A percentile compares a stretch with the other conserved stretches of the same genome.
Conservation (phyloP, 37 sponge, comb jelly and placozoan genomes). For the Beroe forskalii region DNA sequence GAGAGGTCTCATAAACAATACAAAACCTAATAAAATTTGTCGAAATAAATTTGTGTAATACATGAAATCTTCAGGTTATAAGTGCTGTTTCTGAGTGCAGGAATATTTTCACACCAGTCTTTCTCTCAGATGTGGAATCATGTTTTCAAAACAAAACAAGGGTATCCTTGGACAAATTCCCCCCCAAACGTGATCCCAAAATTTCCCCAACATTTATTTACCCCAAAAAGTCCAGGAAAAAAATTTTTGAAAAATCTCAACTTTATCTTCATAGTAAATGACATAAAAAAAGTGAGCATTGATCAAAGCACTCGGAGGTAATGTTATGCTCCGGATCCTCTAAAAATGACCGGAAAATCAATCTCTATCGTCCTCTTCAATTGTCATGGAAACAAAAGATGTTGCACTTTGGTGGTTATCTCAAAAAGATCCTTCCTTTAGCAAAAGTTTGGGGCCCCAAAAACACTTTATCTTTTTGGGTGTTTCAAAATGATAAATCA, state of each 20-base stretch:
- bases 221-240: neutral
- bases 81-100: conserved; percentile 23
- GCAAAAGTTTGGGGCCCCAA: neutral
- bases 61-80: conserved; percentile 28
- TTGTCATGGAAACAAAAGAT: conserved; percentile 56
- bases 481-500: conserved; percentile 17
- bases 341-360: neutral
- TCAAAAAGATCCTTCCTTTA: neutral
- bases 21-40: too few relatives aligned
- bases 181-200: neutral
- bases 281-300: neutral
- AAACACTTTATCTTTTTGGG: neutral
- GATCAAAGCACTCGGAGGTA: neutral
- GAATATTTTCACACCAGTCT: neutral
- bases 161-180: neutral
- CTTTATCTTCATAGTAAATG: neutral
- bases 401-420: neutral
- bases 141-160: neutral
- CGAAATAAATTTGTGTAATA: neutral
- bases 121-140: neutral
- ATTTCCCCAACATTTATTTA: neutral
- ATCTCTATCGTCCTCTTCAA: neutral
- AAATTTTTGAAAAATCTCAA: neutral
- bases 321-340: neutral
- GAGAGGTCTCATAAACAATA: too few relatives aligned